These are phyloP conservation scores for Protonemura montana DNA, from an alignment of 2,888 invertebrate genomes.

Conservation along the genomic window DNA sequence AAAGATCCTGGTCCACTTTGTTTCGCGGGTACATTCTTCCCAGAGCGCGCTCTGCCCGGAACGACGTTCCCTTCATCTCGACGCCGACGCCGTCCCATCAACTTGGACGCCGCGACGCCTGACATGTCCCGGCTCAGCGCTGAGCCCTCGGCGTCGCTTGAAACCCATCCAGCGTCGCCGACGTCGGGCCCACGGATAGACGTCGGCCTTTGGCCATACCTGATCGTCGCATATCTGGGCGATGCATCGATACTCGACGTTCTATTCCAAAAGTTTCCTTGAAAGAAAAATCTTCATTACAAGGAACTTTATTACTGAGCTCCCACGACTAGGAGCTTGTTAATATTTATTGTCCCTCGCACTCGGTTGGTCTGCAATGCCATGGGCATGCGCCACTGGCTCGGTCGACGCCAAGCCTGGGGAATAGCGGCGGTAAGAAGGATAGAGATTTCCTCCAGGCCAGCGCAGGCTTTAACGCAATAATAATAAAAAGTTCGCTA, in stretches of 20 bases:
- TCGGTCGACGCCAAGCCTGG: not conserved
- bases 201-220: too few species aligned
- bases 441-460: not conserved
- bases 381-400: not conserved
- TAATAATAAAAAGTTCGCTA: not conserved
- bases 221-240: too few species aligned
- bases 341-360: too few species aligned
- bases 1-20: constrained; percentile 24
- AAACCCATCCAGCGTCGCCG: not conserved
- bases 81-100: constrained; percentile 30
- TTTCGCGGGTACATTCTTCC: not conserved
- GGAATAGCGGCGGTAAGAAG: not conserved
- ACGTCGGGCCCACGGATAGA: not conserved
- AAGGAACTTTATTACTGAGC: too few species aligned
- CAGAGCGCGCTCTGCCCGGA: not conserved
- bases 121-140: constrained; percentile 19
- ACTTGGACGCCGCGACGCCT: not conserved
- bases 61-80: not conserved
- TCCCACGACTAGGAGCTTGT: too few species aligned
- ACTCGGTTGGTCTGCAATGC: too few species aligned
- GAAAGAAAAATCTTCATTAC: too few species aligned
- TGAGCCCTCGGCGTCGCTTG: constrained; percentile 3
- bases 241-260: too few species aligned
- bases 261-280: too few species aligned
- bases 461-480: not conserved